Evolutionary conservation across 2,888 invertebrate genomes (phyloP), one percentile per base, ranked within the genome.

Genomic region (Rhorus exstirpatorius): DNA sequence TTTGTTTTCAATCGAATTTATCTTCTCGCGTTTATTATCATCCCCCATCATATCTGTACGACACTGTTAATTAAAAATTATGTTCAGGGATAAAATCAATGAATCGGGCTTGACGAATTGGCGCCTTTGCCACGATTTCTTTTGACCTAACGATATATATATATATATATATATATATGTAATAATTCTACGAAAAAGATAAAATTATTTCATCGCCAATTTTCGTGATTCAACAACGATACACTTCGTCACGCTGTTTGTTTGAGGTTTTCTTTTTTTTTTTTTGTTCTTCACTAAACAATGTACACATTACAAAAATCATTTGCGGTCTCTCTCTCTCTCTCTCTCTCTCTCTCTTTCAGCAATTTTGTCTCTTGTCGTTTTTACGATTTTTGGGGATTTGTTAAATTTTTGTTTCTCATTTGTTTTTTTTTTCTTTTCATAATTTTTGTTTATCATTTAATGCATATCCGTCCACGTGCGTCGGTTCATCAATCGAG

Each of bases 31-130:
- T 72, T 46, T 67, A 74, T 83, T 81, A 71, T 83, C 77, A 81
- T 79, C 55, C 41, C 63, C 87, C 86, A 85, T 86, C 41, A 76
- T 88, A 89, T 89, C 81, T 86, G 86, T 88, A 87, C 80, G 85
- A 87, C 85, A 74, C 87, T 77, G 60, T n/a, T n/a, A n/a, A n/a
- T n/a, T 81, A 81, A 55, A 53, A 49, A 58, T 75, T 87, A 89
- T 85, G 84, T 86, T 88, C 88, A 88, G 87, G 86, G 86, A 88
- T 88, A n/a, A n/a, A 88, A 89, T 90, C 83, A 84, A 89, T 88
- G 84, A 88, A 88, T 88, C 87, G 87, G 86, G 85, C 88, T 79
- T 60, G 49, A 78, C 58, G 58, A 78, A 51, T 75, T 55, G 46
- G 24, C 74, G 10, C 44, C 55, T 55, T 78, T 12, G 17, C 60